Evolutionary conservation across 1,140 invertebrate species (phyloP).

Genomic region (Aphidius gifuensis): DNA sequence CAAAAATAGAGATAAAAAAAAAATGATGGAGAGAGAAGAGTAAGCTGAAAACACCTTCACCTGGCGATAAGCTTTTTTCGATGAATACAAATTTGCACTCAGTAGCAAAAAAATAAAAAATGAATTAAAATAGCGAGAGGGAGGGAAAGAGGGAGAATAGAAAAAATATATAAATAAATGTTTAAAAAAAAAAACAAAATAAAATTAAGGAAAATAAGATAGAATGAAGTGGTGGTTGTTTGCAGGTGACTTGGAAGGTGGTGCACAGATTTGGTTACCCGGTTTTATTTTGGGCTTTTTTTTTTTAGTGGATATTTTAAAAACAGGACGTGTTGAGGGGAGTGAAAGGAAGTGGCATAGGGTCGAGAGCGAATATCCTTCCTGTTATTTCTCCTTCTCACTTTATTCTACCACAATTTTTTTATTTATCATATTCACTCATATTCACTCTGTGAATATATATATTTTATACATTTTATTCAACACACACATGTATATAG

Average conservation of each 20-base stretch:
- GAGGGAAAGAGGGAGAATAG: background rate
- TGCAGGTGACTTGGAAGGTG: conserved; percentile 20
- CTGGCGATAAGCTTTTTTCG: conserved; percentile 10
- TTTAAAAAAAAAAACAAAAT: background rate
- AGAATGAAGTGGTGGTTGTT: conserved; percentile 1
- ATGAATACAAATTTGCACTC: conserved; percentile 6
- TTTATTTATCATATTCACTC: too few species aligned
- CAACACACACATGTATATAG: too few species aligned
- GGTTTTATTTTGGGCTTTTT: conserved; percentile 8
- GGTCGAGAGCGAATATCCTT: conserved; percentile 39
- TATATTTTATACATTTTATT: too few species aligned
- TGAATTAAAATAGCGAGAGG: conserved; percentile 8
- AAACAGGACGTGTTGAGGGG: conserved; percentile 20
- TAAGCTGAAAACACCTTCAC: background rate
- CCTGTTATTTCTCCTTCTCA: conserved; percentile 29
- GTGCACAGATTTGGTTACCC: conserved; percentile 21
- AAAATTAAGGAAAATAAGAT: background rate
- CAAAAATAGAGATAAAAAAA: background rate
- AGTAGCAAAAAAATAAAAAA: conserved; percentile 3
- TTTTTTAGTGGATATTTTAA: background rate
- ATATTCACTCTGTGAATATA: too few species aligned
- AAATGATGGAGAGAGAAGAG: too few species aligned
- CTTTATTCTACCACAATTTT: background rate
- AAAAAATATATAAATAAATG: background rate
- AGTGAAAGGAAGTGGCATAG: conserved; percentile 29